Evolutionary conservation across 2,113 vertebrate genomes (phyloP).

Genomic region (Montifringilla adamsi): DNA sequence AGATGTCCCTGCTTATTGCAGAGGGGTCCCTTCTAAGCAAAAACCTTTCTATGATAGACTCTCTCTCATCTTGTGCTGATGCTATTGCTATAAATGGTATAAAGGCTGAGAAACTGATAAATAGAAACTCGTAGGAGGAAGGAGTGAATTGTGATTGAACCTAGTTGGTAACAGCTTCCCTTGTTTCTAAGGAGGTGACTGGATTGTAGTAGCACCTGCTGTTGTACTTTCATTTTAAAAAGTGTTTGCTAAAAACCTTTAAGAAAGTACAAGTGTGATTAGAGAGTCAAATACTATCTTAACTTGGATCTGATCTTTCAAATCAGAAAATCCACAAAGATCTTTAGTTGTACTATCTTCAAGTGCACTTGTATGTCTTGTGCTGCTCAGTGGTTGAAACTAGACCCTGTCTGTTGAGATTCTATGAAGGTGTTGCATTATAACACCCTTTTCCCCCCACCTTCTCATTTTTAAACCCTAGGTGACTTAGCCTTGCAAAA

Average conservation of each 20-base stretch:
- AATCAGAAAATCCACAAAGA: background rate
- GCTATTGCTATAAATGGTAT: background rate
- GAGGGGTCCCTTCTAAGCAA: background rate
- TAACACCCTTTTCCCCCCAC: fast-evolving
- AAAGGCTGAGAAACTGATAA: background rate
- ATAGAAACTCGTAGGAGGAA: background rate
- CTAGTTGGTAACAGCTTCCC: background rate
- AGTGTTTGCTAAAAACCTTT: background rate
- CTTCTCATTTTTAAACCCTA: conserved; percentile 28
- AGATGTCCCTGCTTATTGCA: background rate
- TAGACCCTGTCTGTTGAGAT: background rate
- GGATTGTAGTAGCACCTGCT: background rate
- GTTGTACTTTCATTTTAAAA: background rate
- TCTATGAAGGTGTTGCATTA: background rate
- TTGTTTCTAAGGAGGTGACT: background rate
- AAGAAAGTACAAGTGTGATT: background rate
- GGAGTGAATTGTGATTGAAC: background rate
- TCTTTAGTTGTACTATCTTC: background rate
- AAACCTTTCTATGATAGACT: background rate
- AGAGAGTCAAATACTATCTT: background rate
- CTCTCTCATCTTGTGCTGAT: background rate
- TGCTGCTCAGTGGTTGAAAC: background rate
- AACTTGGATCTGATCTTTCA: background rate
- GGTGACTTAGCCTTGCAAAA: conserved; percentile 74
- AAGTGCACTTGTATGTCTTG: background rate